Percentiles rank a stretch among this genome's conserved stretches.
Conservation (phyloP, 2,113 vertebrate species). For the Notarius lentiginosus region DNA sequence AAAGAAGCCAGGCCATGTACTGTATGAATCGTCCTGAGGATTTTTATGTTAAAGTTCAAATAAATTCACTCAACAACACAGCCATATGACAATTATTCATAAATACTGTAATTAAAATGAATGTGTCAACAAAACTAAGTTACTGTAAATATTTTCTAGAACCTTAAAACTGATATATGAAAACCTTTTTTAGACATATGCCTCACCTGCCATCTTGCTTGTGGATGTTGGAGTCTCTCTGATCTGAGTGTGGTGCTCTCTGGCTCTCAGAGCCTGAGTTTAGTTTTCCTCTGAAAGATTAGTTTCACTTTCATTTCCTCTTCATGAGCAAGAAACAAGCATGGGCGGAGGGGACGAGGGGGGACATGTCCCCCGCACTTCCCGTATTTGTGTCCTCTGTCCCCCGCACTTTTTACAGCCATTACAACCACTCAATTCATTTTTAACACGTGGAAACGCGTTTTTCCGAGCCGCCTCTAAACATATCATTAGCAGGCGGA, state of each 20-base stretch:
- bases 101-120: not conserved
- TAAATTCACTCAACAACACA: not conserved
- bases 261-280: not conserved
- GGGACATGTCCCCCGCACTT: no score
- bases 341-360: no score
- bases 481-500: no score
- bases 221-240: not conserved
- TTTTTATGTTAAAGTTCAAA: not conserved
- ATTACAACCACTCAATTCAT: no score
- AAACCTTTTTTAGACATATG: not conserved
- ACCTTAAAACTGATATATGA: not conserved
- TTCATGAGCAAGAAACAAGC: not conserved
- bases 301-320: not conserved
- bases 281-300: not conserved
- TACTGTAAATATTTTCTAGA: no score
- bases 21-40: not conserved
- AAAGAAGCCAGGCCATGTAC: not conserved
- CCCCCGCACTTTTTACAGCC: no score
- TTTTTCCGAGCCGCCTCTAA: no score
- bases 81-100: not conserved
- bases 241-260: not conserved
- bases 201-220: conserved; percentile 1
- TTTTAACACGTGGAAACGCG: no score
- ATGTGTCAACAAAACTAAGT: not conserved
- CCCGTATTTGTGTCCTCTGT: no score